Evolutionary conservation across 37 sponge, comb jelly and placozoan genomes (phyloP).

Genomic region (Cladorhizidae sp.): DNA sequence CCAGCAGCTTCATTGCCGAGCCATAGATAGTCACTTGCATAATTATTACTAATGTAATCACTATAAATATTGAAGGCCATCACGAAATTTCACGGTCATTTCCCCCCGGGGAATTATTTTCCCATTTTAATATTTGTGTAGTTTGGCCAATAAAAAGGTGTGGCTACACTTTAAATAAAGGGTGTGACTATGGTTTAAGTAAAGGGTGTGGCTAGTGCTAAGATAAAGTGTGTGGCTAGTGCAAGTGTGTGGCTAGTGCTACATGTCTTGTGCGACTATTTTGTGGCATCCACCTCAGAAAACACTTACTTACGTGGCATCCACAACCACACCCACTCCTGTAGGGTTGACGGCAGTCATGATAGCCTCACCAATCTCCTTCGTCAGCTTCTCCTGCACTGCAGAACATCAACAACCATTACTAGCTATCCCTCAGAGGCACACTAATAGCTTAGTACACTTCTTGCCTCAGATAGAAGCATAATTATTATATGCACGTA

Average conservation of each 20-base stretch:
- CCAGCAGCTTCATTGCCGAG: too few species aligned
- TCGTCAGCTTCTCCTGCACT: slow-evolving; percentile 97
- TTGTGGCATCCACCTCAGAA: neutral
- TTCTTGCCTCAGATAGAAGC: neutral
- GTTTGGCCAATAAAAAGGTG: too few species aligned
- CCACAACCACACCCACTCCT: slow-evolving; percentile 96
- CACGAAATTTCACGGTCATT: too few species aligned
- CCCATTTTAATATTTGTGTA: too few species aligned
- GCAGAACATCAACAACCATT: neutral
- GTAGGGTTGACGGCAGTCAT: slow-evolving; percentile 83
- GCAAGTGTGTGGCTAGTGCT: neutral
- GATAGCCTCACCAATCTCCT: slow-evolving; percentile 90
- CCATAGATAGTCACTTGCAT: too few species aligned
- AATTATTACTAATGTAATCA: too few species aligned
- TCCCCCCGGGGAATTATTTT: too few species aligned
- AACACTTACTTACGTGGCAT: slow-evolving; percentile 80
- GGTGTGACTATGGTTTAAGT: neutral
- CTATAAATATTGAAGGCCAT: too few species aligned
- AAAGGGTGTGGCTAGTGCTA: neutral
- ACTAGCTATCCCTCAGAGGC: neutral
- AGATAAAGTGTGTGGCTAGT: neutral
- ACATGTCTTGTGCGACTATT: neutral
- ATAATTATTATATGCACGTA: too few species aligned
- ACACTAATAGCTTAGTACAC: neutral
- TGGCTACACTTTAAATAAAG: neutral